Conservation (phyloP, 2,888 invertebrate species). For the Dynastes tityus region DNA sequence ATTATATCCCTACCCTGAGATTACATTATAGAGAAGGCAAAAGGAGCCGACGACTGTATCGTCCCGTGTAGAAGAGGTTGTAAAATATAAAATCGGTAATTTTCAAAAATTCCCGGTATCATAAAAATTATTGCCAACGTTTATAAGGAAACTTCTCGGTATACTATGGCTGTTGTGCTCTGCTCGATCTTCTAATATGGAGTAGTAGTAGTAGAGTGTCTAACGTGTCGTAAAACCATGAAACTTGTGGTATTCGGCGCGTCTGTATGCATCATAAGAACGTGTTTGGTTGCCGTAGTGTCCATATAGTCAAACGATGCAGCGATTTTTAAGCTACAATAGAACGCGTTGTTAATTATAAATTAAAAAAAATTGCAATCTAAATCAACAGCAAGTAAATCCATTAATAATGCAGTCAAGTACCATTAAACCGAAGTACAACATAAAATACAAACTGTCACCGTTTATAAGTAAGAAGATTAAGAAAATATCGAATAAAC, state of each 20-base stretch:
- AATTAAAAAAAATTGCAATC: no score
- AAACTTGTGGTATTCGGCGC: background rate
- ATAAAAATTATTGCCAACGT: conserved; percentile 44
- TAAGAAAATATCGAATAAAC: background rate
- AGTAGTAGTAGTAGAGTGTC: conserved; percentile 20
- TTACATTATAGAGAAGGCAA: conserved; percentile 41
- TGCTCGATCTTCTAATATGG: conserved; percentile 22
- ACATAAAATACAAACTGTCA: conserved; percentile 10
- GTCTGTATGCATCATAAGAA: conserved; percentile 13
- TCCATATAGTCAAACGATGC: conserved; percentile 5
- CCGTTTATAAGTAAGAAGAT: conserved; percentile 5
- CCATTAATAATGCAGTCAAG: background rate
- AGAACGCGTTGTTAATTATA: background rate
- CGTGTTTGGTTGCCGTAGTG: conserved; percentile 3
- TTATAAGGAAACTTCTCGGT: conserved; percentile 7
- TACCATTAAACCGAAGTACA: conserved; percentile 14
- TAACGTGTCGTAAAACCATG: conserved; percentile 24
- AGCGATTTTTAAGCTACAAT: background rate
- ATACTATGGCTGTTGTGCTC: background rate
- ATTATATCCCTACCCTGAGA: conserved; percentile 44
- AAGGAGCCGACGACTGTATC: conserved; percentile 44
- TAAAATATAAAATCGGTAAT: conserved; percentile 44
- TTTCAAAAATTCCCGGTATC: conserved; percentile 40
- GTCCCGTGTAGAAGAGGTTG: conserved; percentile 34
- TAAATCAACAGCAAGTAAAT: background rate